Conservation (phyloP, 2,888 invertebrate genomes). For the Trissolcus japonicus region DNA sequence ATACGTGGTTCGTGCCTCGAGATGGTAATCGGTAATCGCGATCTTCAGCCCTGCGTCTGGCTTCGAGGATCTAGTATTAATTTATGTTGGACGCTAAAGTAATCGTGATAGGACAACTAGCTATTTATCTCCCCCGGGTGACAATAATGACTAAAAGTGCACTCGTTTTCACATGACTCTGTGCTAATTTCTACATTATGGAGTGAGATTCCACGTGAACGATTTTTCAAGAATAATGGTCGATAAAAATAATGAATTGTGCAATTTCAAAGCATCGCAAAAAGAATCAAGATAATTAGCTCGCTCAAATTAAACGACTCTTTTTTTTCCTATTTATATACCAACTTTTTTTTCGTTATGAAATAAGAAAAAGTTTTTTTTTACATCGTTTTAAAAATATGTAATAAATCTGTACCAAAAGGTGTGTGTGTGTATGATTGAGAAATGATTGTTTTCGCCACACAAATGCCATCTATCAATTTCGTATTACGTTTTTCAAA, state of each 20-base stretch:
- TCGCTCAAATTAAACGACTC: no score
- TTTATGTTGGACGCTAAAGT: slow-evolving; percentile 54
- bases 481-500: no score
- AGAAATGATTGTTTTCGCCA: no score
- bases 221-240: neutral
- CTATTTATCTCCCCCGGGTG: slow-evolving; percentile 49
- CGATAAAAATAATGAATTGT: no score
- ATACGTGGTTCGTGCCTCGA: slow-evolving; percentile 55
- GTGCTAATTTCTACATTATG: slow-evolving; percentile 1
- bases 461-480: slow-evolving; percentile 11
- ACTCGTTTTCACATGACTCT: slow-evolving; percentile 1
- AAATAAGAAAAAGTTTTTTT: no score
- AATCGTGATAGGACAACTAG: slow-evolving; percentile 55
- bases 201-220: slow-evolving; percentile 3
- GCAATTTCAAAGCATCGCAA: no score
- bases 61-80: slow-evolving; percentile 52
- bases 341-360: no score
- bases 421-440: no score
- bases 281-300: no score
- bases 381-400: no score
- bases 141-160: slow-evolving; percentile 44
- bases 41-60: slow-evolving; percentile 45
- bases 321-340: no score
- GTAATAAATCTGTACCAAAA: no score
- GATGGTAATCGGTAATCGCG: slow-evolving; percentile 54